phyloP scores from a whole-genome alignment of 2,797 vertebrate species.

The Falco peregrinus region DNA sequence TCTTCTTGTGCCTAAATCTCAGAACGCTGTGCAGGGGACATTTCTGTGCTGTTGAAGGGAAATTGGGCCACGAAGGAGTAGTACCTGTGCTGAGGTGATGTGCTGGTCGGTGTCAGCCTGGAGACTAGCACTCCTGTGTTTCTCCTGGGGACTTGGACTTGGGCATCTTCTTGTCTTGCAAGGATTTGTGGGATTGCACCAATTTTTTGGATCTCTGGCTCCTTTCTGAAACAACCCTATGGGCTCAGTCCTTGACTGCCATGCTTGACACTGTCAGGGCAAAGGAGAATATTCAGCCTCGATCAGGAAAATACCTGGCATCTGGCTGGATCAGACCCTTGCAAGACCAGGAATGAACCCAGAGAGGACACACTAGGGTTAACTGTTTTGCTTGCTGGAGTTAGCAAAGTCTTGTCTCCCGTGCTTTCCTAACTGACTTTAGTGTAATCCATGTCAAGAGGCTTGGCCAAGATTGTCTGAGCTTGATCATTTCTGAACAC shows the following conservation, averaged over 20 bases:
- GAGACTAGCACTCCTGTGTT: background rate
- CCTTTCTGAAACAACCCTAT: background rate
- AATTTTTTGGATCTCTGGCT: background rate
- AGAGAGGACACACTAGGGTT: background rate
- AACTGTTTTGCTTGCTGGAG: background rate
- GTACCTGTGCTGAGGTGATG: background rate
- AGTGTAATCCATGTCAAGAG: background rate
- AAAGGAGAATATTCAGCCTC: background rate
- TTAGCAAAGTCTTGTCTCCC: background rate
- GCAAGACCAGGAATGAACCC: background rate
- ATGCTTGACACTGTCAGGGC: background rate
- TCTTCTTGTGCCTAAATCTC: background rate
- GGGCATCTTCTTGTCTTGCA: background rate
- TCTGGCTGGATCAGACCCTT: background rate
- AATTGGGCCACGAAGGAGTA: background rate
- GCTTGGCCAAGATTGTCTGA: slow-evolving; percentile 1
- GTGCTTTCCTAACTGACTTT: background rate
- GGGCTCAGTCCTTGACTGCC: background rate
- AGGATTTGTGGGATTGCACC: background rate
- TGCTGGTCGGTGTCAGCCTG: background rate
- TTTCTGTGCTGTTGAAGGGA: background rate
- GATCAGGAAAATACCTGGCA: background rate
- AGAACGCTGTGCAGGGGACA: background rate
- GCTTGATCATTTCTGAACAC: slow-evolving; percentile 23
- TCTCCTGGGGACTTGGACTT: background rate